Conservation (phyloP, 2,797 vertebrate species). For the Cichlasoma orientale region DNA sequence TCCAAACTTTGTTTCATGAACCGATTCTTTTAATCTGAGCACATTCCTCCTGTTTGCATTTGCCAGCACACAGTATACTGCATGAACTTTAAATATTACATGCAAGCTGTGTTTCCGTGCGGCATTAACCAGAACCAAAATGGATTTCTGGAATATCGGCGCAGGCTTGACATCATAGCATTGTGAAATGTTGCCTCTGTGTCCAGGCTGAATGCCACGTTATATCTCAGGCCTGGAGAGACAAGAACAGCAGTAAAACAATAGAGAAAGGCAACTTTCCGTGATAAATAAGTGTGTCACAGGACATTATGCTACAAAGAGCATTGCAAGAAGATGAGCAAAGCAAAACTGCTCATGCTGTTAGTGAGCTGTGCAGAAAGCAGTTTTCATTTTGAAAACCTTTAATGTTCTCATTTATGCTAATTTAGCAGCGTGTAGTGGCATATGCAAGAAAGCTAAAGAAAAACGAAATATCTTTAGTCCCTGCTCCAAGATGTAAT, state of each 20-base stretch:
- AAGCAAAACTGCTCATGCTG: neutral
- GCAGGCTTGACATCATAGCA: conserved; percentile 26
- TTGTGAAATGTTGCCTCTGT: conserved; percentile 17
- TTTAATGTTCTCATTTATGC: neutral
- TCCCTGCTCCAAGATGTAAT: neutral
- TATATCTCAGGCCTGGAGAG: conserved; percentile 24
- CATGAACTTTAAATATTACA: conserved; percentile 27
- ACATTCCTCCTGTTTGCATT: neutral
- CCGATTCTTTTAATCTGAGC: neutral
- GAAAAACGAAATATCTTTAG: neutral
- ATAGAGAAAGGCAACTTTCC: conserved; percentile 8
- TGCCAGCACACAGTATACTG: neutral
- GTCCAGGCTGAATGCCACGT: conserved; percentile 17
- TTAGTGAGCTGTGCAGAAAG: neutral
- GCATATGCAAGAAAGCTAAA: neutral
- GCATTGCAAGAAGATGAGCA: neutral
- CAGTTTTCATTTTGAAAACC: neutral
- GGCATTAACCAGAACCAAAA: conserved; percentile 20
- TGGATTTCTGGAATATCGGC: conserved; percentile 1
- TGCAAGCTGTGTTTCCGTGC: neutral
- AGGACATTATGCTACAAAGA: neutral
- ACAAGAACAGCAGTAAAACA: conserved; percentile 6
- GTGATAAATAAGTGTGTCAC: conserved; percentile 14
- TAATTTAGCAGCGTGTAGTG: neutral
- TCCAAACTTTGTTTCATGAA: neutral